A percentile compares a stretch with the other conserved stretches of the same genome.
phyloP scores from a whole-genome alignment of 2,888 invertebrate genomes.

The Eristalinus sepulchralis region DNA sequence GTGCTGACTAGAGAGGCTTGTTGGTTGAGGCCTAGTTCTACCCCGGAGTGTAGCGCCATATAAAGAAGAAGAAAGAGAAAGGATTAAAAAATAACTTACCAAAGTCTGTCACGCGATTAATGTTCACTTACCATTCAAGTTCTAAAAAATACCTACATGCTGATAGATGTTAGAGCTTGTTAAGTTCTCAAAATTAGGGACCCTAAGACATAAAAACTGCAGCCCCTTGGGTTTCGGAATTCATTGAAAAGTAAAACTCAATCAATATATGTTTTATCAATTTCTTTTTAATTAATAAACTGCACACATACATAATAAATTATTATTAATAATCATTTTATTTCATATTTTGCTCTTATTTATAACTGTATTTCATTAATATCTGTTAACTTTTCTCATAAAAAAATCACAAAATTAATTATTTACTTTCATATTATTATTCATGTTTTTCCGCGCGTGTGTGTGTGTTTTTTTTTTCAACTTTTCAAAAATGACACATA shows the following conservation, averaged over 20 bases:
- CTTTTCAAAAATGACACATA: slow-evolving; percentile 54
- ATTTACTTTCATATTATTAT: slow-evolving; percentile 24
- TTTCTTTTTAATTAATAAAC: slow-evolving; percentile 70
- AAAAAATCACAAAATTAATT: slow-evolving; percentile 67
- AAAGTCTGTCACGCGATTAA: too few relatives aligned
- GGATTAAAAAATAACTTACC: too few relatives aligned
- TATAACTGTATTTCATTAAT: slow-evolving; percentile 64
- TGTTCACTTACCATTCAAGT: too few relatives aligned
- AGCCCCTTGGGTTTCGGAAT: too few relatives aligned
- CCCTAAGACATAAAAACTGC: too few relatives aligned
- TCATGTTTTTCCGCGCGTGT: slow-evolving; percentile 39
- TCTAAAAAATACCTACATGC: too few relatives aligned
- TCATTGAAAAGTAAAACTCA: background rate
- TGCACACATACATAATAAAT: slow-evolving; percentile 71
- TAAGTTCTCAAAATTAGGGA: too few relatives aligned
- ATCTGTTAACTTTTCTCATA: slow-evolving; percentile 70
- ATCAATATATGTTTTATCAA: slow-evolving; percentile 16
- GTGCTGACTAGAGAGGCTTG: too few relatives aligned
- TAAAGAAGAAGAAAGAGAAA: too few relatives aligned
- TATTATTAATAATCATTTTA: slow-evolving; percentile 57
- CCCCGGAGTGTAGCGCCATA: too few relatives aligned
- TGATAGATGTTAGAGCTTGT: too few relatives aligned
- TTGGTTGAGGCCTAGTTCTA: too few relatives aligned
- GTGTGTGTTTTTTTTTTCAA: background rate
- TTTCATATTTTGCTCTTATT: slow-evolving; percentile 37